These are phyloP conservation scores for Egretta garzetta DNA, from an alignment of 2,113 vertebrate genomes.

Conservation along the genomic window DNA sequence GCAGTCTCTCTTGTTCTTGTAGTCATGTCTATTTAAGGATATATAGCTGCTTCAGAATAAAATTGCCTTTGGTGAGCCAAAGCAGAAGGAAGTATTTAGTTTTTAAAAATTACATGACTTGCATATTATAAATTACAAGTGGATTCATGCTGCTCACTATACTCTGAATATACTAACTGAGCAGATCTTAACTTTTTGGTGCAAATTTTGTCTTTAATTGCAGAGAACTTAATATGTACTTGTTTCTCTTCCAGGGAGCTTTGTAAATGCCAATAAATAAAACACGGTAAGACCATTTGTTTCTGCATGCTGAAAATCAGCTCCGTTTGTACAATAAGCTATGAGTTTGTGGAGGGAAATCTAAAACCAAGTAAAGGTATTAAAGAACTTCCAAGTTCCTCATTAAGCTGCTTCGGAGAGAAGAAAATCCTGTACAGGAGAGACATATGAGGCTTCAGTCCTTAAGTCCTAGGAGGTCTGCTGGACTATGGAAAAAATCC, in stretches of 20 bases:
- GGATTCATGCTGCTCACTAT: background rate
- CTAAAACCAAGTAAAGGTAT: background rate
- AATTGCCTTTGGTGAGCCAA: background rate
- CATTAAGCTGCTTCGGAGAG: background rate
- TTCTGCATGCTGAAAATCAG: background rate
- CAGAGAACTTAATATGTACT: background rate
- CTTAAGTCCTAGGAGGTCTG: background rate
- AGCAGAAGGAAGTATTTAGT: background rate
- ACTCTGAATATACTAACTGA: background rate
- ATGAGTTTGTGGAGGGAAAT: background rate
- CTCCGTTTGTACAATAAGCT: background rate
- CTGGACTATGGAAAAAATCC: background rate
- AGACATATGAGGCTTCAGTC: background rate
- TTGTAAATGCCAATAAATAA: conserved; percentile 13
- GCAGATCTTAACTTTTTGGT: background rate
- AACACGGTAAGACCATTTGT: background rate
- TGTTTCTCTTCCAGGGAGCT: background rate
- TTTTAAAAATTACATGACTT: background rate
- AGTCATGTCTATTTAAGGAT: background rate
- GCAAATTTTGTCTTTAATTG: background rate
- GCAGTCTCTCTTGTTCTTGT: background rate
- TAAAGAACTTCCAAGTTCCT: background rate
- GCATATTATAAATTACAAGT: background rate
- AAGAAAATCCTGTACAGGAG: background rate
- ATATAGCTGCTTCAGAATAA: background rate